Base-by-base conservation (phyloP, 2,888 invertebrate species). In the Patella pellucida region DNA sequence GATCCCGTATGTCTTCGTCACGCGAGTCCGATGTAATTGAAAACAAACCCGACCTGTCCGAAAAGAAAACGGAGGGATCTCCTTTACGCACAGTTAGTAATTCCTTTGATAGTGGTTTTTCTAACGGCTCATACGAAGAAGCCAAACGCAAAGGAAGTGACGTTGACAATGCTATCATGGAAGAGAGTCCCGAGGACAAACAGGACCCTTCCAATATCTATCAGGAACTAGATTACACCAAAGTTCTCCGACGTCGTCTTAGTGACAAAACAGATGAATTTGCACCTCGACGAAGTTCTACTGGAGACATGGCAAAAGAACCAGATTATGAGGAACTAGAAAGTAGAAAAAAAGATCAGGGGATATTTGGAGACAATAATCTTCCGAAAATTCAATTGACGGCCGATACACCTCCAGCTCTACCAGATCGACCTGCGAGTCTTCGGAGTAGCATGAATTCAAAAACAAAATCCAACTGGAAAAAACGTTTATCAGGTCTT, bases 31-130 rank as follows among this genome's bases (percentile, higher is more conserved):
- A 23, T 19, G 23, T 62, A 23, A 19, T 2, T 62, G 62, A 62
- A 62, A 62, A 19, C 11, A 62, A 15, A 4, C 19, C 19, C 23
- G 62, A 62, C 11, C 14, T 11, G 11, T 3, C 23, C 11, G 62
- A 23, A 23, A 62, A 11, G 23, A 62, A 19, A 62, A 12, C 62
- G 14, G 62, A 62, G 0, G 14, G 62, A 23, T 9, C 23, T 12
- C 62, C 62, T 72, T 69, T 52, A 4, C 80, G 83, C 27, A 76
- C 73, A 19, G 80, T 80, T 7, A 82, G 83, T 69, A 82, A 83
- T 72, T 86, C 86, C 0, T 86, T 86, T 69, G 86, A 85, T 72
- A 86, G 85, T 79, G 84, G 82, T 5, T 81, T 84, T 31, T 85
- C 84, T 27, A 82, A 81, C 1, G 83, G 84, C 31, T 83, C 84